A percentile compares a stretch with the other conserved stretches of the same genome.
These are phyloP conservation scores for Gymnorhina tibicen DNA, from an alignment of 2,113 vertebrate genomes.

Conservation along the genomic window DNA sequence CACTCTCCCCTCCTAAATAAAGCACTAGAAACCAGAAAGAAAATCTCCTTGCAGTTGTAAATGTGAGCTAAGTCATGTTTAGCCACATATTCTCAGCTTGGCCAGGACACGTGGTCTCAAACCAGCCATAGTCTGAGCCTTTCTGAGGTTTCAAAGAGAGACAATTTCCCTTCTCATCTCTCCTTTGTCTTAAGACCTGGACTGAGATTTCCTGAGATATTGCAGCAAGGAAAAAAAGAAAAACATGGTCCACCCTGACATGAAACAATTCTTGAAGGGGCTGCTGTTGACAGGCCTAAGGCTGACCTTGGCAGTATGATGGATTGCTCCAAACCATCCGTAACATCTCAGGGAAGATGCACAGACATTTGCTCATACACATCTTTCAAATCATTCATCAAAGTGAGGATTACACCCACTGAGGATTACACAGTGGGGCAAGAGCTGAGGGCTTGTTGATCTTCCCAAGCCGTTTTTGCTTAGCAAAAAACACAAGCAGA, in stretches of 20 bases:
- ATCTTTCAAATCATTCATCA: not conserved
- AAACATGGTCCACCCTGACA: not conserved
- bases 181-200: not conserved
- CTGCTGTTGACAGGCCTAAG: not conserved
- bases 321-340: not conserved
- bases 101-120: not conserved
- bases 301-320: not conserved
- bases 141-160: not conserved
- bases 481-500: not conserved
- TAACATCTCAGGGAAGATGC: not conserved
- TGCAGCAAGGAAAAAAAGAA: not conserved
- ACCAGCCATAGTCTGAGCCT: not conserved
- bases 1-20: not conserved
- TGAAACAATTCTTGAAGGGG: not conserved
- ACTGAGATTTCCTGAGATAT: not conserved
- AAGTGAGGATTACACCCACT: not conserved
- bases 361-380: not conserved
- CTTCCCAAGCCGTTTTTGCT: not conserved
- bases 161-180: not conserved
- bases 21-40: not conserved
- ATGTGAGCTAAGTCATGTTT: not conserved
- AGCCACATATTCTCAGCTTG: not conserved
- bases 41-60: not conserved
- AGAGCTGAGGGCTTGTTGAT: not conserved
- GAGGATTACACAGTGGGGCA: not conserved